A percentile compares a stretch with the other conserved stretches of the same genome.
phyloP scores from a whole-genome alignment of 1,140 invertebrate genomes.

The Zaprionus africanus region DNA sequence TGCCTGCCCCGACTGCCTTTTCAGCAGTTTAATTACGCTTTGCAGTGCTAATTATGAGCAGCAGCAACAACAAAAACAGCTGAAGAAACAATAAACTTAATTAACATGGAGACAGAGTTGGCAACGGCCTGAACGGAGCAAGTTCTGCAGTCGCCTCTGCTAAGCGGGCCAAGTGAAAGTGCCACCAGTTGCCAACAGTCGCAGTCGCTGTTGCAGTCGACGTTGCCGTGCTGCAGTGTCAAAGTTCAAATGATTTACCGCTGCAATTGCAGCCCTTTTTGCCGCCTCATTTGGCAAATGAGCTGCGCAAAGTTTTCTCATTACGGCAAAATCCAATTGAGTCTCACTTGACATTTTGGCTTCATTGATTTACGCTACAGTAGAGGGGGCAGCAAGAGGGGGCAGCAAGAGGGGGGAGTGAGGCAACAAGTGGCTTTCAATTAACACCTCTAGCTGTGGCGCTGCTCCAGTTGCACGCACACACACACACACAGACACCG shows the following conservation, averaged over 20 bases:
- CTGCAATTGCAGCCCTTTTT: slow-evolving; percentile 44
- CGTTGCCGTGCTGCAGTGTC: slow-evolving; percentile 36
- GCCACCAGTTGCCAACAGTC: slow-evolving; percentile 23
- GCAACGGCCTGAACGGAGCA: slow-evolving; percentile 11
- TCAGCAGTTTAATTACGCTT: slow-evolving; percentile 47
- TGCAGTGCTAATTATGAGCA: slow-evolving; percentile 61
- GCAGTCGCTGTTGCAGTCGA: not conserved
- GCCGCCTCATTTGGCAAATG: slow-evolving; percentile 60
- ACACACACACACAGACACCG: not conserved
- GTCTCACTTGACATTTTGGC: slow-evolving; percentile 45
- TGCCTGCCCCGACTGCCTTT: not conserved
- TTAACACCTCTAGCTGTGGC: slow-evolving; percentile 59
- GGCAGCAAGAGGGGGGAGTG: not conserved
- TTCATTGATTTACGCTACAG: slow-evolving; percentile 43
- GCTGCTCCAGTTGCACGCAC: slow-evolving; percentile 47
- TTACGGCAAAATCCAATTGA: slow-evolving; percentile 43
- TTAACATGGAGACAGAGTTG: slow-evolving; percentile 47
- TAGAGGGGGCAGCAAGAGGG: not conserved
- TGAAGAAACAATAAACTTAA: slow-evolving; percentile 64
- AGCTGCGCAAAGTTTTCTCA: slow-evolving; percentile 40
- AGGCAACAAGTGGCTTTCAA: slow-evolving; percentile 36
- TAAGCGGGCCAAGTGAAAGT: slow-evolving; percentile 70
- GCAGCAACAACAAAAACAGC: not conserved
- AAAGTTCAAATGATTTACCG: slow-evolving; percentile 32
- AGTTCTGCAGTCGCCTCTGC: slow-evolving; percentile 51